Evolutionary conservation across 2,888 invertebrate genomes (phyloP).

Genomic region (Sarcophaga carnaria): DNA sequence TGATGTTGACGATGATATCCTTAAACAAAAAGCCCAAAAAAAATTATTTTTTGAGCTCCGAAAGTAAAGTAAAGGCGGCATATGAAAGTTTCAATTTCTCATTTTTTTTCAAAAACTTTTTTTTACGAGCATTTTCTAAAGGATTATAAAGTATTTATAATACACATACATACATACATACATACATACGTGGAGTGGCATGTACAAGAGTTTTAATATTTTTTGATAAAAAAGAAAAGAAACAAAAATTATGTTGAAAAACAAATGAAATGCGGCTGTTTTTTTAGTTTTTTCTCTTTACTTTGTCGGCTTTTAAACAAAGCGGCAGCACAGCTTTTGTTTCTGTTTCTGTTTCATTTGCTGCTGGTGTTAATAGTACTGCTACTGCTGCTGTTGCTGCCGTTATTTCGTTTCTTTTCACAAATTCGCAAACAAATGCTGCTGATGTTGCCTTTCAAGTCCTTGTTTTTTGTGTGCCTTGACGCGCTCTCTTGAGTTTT

Average conservation of each 20-base stretch:
- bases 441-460: slow-evolving; percentile 38
- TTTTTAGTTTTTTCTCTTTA: slow-evolving; percentile 1
- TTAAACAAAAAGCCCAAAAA: too few relatives aligned
- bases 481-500: slow-evolving; percentile 48
- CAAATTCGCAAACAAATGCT: background rate
- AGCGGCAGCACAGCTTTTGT: background rate
- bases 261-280: slow-evolving; percentile 15
- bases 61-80: slow-evolving; percentile 8
- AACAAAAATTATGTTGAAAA: slow-evolving; percentile 18
- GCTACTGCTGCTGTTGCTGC: background rate
- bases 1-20: too few relatives aligned
- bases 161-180: background rate
- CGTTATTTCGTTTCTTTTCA: background rate
- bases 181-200: slow-evolving; percentile 33
- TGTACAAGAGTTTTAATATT: slow-evolving; percentile 43
- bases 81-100: background rate
- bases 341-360: slow-evolving; percentile 49
- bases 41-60: background rate
- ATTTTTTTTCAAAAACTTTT: too few relatives aligned
- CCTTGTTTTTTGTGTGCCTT: slow-evolving; percentile 34
- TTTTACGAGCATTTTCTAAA: slow-evolving; percentile 19
- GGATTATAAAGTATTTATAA: slow-evolving; percentile 58
- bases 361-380: background rate
- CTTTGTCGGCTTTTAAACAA: slow-evolving; percentile 37
- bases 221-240: background rate